Percentiles rank a stretch among this genome's conserved stretches.
These are phyloP conservation scores for Anastatus disparis DNA, from an alignment of 1,140 invertebrate species.

Conservation along the genomic window DNA sequence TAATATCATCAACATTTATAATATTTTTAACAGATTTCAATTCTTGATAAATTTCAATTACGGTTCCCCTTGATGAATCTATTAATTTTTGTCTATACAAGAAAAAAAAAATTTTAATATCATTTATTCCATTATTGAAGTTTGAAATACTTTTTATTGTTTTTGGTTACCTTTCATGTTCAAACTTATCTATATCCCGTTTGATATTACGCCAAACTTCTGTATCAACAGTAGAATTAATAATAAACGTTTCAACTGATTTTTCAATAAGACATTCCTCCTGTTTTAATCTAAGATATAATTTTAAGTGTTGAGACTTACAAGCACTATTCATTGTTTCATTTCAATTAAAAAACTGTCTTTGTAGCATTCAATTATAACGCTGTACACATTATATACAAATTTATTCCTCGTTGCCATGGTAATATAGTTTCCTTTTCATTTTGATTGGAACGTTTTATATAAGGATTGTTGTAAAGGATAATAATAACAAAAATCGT, in stretches of 20 bases:
- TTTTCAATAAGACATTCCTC: constrained; percentile 59
- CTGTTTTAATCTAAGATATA: constrained; percentile 56
- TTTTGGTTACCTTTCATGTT: constrained; percentile 56
- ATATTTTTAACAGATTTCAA: constrained; percentile 48
- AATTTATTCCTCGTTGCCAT: constrained; percentile 12
- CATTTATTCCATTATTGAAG: too few relatives aligned
- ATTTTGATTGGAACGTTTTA: not conserved
- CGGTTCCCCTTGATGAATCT: constrained; percentile 40
- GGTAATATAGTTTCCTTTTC: not conserved
- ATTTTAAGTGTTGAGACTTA: constrained; percentile 42
- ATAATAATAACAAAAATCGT: constrained; percentile 7
- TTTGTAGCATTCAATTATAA: not conserved
- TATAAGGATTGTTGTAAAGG: too few relatives aligned
- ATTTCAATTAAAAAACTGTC: not conserved
- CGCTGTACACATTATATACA: not conserved
- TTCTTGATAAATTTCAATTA: constrained; percentile 48
- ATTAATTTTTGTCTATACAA: constrained; percentile 47
- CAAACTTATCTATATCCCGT: constrained; percentile 42
- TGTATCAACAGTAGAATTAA: constrained; percentile 53
- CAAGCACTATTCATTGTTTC: constrained; percentile 22
- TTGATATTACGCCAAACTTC: constrained; percentile 50
- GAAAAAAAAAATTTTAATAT: constrained; percentile 14
- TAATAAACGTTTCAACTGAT: constrained; percentile 50
- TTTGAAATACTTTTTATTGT: constrained; percentile 9
- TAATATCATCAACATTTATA: constrained; percentile 41